Conservation (phyloP, 2,113 vertebrate genomes). For the Nesogale talazaci region DNA sequence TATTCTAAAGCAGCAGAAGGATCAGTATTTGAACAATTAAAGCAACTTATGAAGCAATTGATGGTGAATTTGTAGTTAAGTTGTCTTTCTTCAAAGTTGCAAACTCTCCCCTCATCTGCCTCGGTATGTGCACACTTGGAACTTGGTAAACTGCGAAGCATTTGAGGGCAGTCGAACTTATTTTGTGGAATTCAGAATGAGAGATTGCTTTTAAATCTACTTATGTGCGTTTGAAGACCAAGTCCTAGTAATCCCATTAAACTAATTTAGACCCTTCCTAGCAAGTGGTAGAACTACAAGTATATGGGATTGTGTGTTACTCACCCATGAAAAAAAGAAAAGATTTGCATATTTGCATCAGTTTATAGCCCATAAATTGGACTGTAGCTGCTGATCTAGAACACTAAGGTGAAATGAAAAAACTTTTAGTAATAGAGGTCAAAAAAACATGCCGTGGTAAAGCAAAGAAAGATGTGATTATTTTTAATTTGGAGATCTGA, state of each 20-base stretch:
- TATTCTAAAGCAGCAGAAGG: background rate
- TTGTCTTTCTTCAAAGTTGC: background rate
- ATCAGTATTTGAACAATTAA: conserved; percentile 26
- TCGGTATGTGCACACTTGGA: background rate
- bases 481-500: conserved; percentile 41
- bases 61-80: conserved; percentile 38
- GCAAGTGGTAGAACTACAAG: conserved; percentile 46
- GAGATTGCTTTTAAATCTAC: conserved; percentile 29
- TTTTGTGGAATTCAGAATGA: conserved; percentile 37
- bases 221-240: background rate
- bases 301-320: background rate
- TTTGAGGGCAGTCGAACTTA: background rate
- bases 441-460: background rate
- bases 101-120: background rate
- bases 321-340: conserved; percentile 59
- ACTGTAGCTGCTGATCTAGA: background rate
- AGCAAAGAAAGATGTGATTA: conserved; percentile 29
- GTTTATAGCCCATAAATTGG: conserved; percentile 17
- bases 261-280: conserved; percentile 27
- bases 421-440: conserved; percentile 9
- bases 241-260: conserved; percentile 50
- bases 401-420: background rate
- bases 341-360: conserved; percentile 39
- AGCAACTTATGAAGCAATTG: background rate
- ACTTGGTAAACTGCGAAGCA: background rate